A percentile compares a stretch with the other conserved stretches of the same genome.
Conservation (phyloP, 2,888 invertebrate species). For the Nomada ferruginata region DNA sequence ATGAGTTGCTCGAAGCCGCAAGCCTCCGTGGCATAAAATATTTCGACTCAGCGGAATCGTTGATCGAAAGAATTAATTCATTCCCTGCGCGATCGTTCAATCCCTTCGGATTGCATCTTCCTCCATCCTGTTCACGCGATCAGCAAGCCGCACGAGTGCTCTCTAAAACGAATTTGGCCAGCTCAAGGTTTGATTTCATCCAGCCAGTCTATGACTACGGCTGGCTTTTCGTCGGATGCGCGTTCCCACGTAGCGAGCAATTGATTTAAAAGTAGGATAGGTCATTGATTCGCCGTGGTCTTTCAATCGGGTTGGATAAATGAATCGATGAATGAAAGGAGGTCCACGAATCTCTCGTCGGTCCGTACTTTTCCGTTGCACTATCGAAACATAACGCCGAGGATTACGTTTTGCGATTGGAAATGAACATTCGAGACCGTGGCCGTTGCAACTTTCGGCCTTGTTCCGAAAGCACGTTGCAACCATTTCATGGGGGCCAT, state of each 20-base stretch:
- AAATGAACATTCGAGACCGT: constrained; percentile 13
- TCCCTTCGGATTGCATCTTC: constrained; percentile 62
- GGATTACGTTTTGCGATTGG: constrained; percentile 32
- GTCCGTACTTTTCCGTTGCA: constrained; percentile 13
- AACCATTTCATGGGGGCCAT: neutral
- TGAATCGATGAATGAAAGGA: constrained; percentile 47
- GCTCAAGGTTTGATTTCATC: constrained; percentile 70
- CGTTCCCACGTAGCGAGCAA: constrained; percentile 68
- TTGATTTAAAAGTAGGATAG: constrained; percentile 75
- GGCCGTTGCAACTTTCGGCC: constrained; percentile 20
- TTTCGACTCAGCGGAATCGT: constrained; percentile 59
- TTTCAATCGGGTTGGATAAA: constrained; percentile 49
- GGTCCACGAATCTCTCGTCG: constrained; percentile 37
- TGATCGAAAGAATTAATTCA: constrained; percentile 64
- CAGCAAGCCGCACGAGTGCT: constrained; percentile 56
- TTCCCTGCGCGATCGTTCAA: constrained; percentile 60
- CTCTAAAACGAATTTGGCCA: constrained; percentile 67
- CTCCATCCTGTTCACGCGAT: constrained; percentile 29
- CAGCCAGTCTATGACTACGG: constrained; percentile 59
- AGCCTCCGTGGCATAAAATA: constrained; percentile 44
- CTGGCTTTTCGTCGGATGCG: constrained; percentile 67
- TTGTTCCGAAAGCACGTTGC: constrained; percentile 12
- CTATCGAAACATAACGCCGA: constrained; percentile 27
- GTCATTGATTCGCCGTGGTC: constrained; percentile 67
- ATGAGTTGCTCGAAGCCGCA: constrained; percentile 24